A percentile compares a stretch with the other conserved stretches of the same genome.
Evolutionary conservation across 2,888 invertebrate genomes (phyloP).

Genomic region (Bhutanitis thaidina): DNA sequence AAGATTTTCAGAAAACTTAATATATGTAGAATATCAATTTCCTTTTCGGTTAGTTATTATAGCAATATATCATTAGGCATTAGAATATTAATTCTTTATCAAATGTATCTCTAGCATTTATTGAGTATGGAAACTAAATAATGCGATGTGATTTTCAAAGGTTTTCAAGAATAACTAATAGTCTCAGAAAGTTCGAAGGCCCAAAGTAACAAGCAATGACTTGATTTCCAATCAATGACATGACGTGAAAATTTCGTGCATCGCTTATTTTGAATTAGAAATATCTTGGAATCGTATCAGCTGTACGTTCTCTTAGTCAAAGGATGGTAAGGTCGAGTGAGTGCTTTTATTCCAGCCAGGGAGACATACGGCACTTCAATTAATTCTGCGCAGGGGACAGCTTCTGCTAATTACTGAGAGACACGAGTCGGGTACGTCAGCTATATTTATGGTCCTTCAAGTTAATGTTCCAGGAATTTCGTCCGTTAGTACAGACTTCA

Average conservation of each 20-base stretch:
- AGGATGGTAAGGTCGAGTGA: not conserved
- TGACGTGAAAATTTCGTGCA: not conserved
- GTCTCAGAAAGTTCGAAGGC: too few relatives aligned
- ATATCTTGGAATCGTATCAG: not conserved
- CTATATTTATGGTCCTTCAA: conserved; percentile 12
- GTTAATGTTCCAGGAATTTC: not conserved
- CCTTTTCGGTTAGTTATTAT: too few relatives aligned
- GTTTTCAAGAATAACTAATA: too few relatives aligned
- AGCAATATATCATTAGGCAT: too few relatives aligned
- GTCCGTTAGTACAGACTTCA: not conserved
- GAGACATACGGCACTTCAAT: conserved; percentile 1
- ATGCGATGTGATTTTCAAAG: too few relatives aligned
- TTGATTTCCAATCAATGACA: not conserved
- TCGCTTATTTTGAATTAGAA: not conserved
- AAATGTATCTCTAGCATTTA: too few relatives aligned
- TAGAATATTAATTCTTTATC: too few relatives aligned
- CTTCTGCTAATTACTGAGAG: conserved; percentile 8
- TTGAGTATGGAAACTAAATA: too few relatives aligned
- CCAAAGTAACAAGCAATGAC: too few relatives aligned
- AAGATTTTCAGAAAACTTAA: too few relatives aligned
- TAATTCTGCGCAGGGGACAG: conserved; percentile 12
- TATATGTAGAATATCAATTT: too few relatives aligned
- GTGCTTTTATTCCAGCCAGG: not conserved
- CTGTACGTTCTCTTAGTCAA: not conserved
- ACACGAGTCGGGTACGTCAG: conserved; percentile 1